Base-by-base conservation (phyloP, 2,113 vertebrate genomes). In the Mustela lutreola region DNA sequence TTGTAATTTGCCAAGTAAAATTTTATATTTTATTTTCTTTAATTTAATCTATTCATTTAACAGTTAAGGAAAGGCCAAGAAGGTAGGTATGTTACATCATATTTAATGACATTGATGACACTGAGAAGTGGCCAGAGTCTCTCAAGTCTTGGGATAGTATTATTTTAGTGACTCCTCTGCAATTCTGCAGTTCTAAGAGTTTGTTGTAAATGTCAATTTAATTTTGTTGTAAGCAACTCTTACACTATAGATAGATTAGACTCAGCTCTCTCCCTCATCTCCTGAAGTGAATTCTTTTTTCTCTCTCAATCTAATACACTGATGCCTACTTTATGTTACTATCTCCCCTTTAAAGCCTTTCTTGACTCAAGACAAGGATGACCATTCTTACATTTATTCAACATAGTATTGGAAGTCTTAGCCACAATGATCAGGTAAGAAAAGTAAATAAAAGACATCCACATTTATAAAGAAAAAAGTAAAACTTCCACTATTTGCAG, bases 1-100 rank as follows among this genome's bases (percentile, higher is more conserved):
- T 10, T 91, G 53, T 92, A 42, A 93, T 31, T 71, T 48, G 7
- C 11, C 75, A 80, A 50, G 33, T 18, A 91, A 50, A 82, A 88
- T 42, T 80, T 84, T 92, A 18, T n/a, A 48, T 91, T 75, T 97
- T 89, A 28, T 45, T 76, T 76, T 76, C 81, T 88, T 62, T 22
- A 48, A 28, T 50, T 26, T 78, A 60, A n/a, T 79, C 2, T 50
- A 48, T 7, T 53, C 24, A n/a, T 63, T 83, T 76, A 60, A 28
- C 14, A 73, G 33, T 33, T 75, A 50, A 84, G 60, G 16, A 71
- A 91, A 85, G 70, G 7, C 50, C 9, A 53, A 71, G 71, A 88
- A 83, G 33, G 6, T 36, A 45, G 28, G 7, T 15, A 31, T 15
- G 28, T 11, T 31, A n/a, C 0, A 3, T 9, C 33, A 33, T 48